Conservation (phyloP, 2,797 vertebrate species). For the Falco novaeseelandiae region DNA sequence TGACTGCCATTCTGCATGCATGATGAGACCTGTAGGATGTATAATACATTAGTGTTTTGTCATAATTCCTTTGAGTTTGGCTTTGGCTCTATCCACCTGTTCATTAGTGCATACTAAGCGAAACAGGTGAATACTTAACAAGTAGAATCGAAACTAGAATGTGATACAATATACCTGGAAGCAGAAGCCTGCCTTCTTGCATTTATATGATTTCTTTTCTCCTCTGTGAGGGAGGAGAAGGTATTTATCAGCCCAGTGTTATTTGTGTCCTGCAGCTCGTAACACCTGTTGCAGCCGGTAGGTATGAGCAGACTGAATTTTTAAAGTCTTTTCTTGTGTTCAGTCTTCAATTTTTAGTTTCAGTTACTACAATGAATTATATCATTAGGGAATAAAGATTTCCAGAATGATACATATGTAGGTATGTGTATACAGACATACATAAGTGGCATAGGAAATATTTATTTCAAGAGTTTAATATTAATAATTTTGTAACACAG, state of each 20-base stretch:
- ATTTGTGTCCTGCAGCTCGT: not conserved
- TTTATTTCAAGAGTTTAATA: not conserved
- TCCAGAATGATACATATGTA: not conserved
- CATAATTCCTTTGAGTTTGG: slow-evolving; percentile 80
- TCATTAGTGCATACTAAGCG: slow-evolving; percentile 80
- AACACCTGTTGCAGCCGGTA: not conserved
- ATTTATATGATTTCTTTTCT: not conserved
- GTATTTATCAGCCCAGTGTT: not conserved
- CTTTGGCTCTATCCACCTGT: slow-evolving; percentile 79
- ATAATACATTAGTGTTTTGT: slow-evolving; percentile 70
- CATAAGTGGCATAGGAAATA: not conserved
- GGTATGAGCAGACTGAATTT: not conserved
- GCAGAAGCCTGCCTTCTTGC: slow-evolving; percentile 8
- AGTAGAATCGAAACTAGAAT: slow-evolving; percentile 78
- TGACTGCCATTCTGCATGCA: slow-evolving; percentile 56
- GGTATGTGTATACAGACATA: not conserved
- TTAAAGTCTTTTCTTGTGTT: not conserved
- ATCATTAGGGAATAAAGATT: not conserved
- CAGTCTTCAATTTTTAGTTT: not conserved
- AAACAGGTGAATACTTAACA: slow-evolving; percentile 81
- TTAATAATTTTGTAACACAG: not conserved
- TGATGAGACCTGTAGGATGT: slow-evolving; percentile 77
- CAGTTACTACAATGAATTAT: not conserved
- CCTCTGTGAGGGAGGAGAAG: not conserved
- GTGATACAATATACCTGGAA: slow-evolving; percentile 68